These are phyloP conservation scores for Drosophila sulfurigaster DNA, from an alignment of 1,140 invertebrate species.

Conservation along the genomic window DNA sequence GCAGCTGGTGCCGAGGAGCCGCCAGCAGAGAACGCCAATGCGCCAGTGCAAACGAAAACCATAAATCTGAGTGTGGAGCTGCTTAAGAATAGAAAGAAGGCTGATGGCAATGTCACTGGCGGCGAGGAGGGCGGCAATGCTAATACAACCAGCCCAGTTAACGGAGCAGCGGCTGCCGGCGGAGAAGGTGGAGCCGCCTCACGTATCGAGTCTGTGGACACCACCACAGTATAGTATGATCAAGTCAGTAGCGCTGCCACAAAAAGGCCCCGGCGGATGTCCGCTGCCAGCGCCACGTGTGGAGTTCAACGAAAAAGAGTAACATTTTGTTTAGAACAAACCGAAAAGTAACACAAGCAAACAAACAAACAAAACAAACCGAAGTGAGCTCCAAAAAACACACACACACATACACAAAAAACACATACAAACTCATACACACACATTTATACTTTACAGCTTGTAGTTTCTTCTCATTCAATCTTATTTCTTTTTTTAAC, in stretches of 20 bases:
- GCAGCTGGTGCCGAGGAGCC: conserved; percentile 60
- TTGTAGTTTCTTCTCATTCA: conserved; percentile 77
- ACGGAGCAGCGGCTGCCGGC: conserved; percentile 39
- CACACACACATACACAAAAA: conserved; percentile 35
- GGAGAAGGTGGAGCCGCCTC: conserved; percentile 62
- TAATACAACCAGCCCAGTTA: conserved; percentile 54
- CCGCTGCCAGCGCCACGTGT: conserved; percentile 66
- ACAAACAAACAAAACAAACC: conserved; percentile 47
- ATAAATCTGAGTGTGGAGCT: conserved; percentile 78
- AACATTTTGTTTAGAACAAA: conserved; percentile 78
- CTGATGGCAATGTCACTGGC: conserved; percentile 49
- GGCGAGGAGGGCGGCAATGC: conserved; percentile 48
- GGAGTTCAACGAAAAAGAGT: conserved; percentile 80
- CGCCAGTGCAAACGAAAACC: conserved; percentile 75
- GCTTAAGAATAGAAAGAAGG: conserved; percentile 68
- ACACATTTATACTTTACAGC: conserved; percentile 61
- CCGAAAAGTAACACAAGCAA: conserved; percentile 62
- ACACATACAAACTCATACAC: conserved; percentile 48
- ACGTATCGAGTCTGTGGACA: conserved; percentile 83
- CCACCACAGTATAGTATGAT: conserved; percentile 84
- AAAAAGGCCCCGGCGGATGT: conserved; percentile 75
- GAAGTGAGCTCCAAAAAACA: conserved; percentile 62
- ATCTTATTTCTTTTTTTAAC: conserved; percentile 51
- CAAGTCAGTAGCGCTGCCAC: conserved; percentile 64
- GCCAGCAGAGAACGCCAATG: conserved; percentile 47